Evolutionary conservation across 2,797 vertebrate genomes (phyloP), one percentile per base, ranked within the genome.

Genomic region (Neosilurus hyrtlii): DNA sequence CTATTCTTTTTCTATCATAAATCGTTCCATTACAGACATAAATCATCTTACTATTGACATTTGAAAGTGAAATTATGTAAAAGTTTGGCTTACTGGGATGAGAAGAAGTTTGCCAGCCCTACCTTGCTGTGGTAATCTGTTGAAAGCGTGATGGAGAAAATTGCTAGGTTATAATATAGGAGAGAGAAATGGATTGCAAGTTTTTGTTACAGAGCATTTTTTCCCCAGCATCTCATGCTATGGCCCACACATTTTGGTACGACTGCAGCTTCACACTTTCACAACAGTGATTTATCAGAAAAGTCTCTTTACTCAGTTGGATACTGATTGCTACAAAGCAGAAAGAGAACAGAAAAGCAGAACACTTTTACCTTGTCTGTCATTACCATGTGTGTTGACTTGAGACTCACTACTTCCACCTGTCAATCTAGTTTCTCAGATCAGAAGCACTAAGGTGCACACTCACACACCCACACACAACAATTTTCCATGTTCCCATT

Each of bases 261-360:
- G n/a, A 51, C 79, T 70, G 52, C 63, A 54, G 65, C 52, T 80
- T 70, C 65, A 78, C 79, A 68, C 66, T 18, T 71, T 81, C 67
- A 80, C 79, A 49, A 81, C 66, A 61, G 79, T 61, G 71, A 81
- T 81, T 83, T 89, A 91, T 90, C 86, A 84, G 85, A 88, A 88
- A 89, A 82, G 85, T 80, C 20, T 79, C 86, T 86, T 84, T 81
- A 83, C 88, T 87, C 89, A 87, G 83, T 83, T 84, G 78, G 85
- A 80, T 43, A 77, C 67, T 49, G 80, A 68, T 80, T 63, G 80
- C 77, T 70, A 52, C 65, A 18, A 54, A 26, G 14, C 26, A 59
- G 35, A 37, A 20, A 59, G 51, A 80, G 57, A 59, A 68, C 11
- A 62, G 35, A 20, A 51, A 71, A 77, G 73, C 16, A 59, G 72